A percentile compares a stretch with the other conserved stretches of the same genome.
These are phyloP conservation scores for Oxytorus armatus DNA, from an alignment of 2,888 invertebrate genomes.

Conservation along the genomic window DNA sequence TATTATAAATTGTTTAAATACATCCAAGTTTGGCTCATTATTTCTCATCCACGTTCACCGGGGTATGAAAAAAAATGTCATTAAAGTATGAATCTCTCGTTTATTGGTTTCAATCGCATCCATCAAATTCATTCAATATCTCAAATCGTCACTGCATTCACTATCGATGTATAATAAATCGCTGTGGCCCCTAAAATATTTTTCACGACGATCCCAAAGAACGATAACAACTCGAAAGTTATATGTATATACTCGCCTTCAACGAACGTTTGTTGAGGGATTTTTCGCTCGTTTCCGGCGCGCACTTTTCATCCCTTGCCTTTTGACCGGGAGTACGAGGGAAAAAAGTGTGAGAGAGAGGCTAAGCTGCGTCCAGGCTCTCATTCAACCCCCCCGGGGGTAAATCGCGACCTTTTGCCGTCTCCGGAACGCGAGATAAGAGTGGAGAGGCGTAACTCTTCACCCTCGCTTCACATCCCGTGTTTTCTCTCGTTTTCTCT, in stretches of 20 bases:
- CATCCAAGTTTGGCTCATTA: background rate
- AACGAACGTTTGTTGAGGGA: conserved; percentile 36
- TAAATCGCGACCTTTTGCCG: conserved; percentile 57
- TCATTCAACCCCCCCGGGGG: conserved; percentile 35
- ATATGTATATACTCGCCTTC: conserved; percentile 8
- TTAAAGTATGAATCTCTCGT: background rate
- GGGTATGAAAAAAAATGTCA: background rate
- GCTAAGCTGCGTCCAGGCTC: conserved; percentile 41
- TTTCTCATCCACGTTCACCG: background rate
- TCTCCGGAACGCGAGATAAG: conserved; percentile 54
- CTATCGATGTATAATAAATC: conserved; percentile 52
- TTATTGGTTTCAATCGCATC: background rate
- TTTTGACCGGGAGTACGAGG: conserved; percentile 33
- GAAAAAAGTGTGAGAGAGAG: background rate
- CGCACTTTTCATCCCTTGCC: conserved; percentile 52
- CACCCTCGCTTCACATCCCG: conserved; percentile 19
- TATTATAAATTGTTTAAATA: background rate
- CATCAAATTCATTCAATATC: conserved; percentile 17
- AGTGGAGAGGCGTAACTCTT: conserved; percentile 46
- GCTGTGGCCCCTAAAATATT: conserved; percentile 56
- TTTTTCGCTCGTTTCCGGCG: conserved; percentile 44
- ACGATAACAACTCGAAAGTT: conserved; percentile 32
- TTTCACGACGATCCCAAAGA: conserved; percentile 45
- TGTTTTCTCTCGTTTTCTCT: background rate
- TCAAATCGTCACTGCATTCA: conserved; percentile 23